These are phyloP conservation scores for Pygathrix nemaeus DNA, from an alignment of 2,113 vertebrate species.

Conservation along the genomic window DNA sequence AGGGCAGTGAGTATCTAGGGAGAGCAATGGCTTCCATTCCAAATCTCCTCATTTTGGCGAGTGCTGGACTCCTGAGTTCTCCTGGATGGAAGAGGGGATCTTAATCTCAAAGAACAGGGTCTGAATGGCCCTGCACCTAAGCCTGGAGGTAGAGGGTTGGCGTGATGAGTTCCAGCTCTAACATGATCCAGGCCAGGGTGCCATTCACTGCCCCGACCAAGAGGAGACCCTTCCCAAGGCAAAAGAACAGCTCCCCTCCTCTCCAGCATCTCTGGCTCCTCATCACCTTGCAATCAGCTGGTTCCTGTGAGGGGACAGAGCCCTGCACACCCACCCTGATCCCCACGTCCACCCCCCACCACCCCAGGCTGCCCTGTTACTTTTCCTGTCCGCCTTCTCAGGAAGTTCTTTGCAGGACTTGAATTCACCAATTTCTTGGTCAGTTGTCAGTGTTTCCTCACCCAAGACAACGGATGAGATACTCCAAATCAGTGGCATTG, in stretches of 20 bases:
- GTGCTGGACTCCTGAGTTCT: background rate
- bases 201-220: background rate
- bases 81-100: background rate
- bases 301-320: too few species aligned
- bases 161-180: background rate
- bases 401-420: background rate
- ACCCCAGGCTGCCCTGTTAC: background rate
- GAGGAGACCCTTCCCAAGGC: background rate
- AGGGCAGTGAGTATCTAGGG: too few species aligned
- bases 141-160: background rate
- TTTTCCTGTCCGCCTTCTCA: background rate
- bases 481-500: too few species aligned
- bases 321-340: background rate
- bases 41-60: background rate
- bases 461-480: background rate
- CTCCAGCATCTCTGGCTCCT: background rate
- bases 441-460: background rate
- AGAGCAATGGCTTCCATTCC: background rate
- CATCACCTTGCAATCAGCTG: too few species aligned
- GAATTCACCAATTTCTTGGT: accelerated
- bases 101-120: background rate
- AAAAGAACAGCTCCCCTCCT: too few species aligned
- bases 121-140: too few species aligned
- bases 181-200: background rate
- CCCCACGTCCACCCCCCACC: too few species aligned